Percentiles rank a stretch among this genome's conserved stretches.
These are phyloP conservation scores for Mythimna pallens DNA, from an alignment of 2,888 invertebrate species.

Conservation along the genomic window DNA sequence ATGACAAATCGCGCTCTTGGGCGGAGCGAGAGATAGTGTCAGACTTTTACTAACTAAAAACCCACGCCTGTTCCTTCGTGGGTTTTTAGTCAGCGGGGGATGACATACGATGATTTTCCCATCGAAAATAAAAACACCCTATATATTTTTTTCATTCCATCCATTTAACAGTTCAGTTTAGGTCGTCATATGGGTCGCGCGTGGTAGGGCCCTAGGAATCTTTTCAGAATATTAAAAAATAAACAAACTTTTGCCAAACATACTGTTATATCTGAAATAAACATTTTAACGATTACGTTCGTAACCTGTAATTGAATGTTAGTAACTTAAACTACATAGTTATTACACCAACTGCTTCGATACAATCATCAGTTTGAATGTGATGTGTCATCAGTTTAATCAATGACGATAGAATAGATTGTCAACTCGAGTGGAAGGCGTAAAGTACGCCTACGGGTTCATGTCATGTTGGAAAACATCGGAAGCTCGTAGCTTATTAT, in stretches of 20 bases:
- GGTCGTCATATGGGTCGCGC: too few species aligned
- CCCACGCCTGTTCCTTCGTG: too few species aligned
- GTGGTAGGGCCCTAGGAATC: too few species aligned
- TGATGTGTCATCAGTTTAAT: slow-evolving; percentile 45
- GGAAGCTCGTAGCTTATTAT: slow-evolving; percentile 25
- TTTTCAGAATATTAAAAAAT: background rate
- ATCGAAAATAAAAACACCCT: too few species aligned
- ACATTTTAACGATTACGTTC: slow-evolving; percentile 13
- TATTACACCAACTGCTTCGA: slow-evolving; percentile 14
- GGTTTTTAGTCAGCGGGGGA: too few species aligned
- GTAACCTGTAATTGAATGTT: slow-evolving; percentile 13
- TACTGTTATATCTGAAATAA: slow-evolving; percentile 10
- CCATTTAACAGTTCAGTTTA: too few species aligned
- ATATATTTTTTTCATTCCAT: too few species aligned
- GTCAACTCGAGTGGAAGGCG: slow-evolving; percentile 40
- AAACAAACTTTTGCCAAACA: background rate
- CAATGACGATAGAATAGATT: slow-evolving; percentile 52
- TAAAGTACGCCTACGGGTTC: slow-evolving; percentile 38
- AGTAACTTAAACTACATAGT: slow-evolving; percentile 13
- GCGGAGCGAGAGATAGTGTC: too few species aligned
- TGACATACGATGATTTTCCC: too few species aligned
- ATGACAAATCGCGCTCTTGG: too few species aligned
- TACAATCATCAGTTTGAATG: slow-evolving; percentile 34
- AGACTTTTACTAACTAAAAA: too few species aligned
- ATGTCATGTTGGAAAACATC: slow-evolving; percentile 28